Base-by-base conservation (phyloP, 1,140 invertebrate genomes). In the Hycleus cichorii region DNA sequence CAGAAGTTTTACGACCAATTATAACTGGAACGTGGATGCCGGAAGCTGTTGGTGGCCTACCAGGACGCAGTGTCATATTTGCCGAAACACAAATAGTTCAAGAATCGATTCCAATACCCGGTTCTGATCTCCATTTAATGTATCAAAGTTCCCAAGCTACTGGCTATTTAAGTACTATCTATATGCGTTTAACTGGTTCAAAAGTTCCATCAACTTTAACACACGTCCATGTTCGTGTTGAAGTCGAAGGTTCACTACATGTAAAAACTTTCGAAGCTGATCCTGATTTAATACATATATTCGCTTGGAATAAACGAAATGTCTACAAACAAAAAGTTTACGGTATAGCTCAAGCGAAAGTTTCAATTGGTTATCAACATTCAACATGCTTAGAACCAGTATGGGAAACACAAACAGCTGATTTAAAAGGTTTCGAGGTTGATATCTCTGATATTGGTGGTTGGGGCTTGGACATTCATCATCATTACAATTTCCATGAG, bases 401-500 rank as follows among this genome's bases (percentile, higher is more conserved):
- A 43, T 98, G 95, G 95, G 92, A 94, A 65, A 91, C 90, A 1
- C 89, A 94, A 72, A 95, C 92, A 6, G 91, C 92, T 2, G 92
- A 88, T 12, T 76, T 98, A 59, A 89, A 93, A 74, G 97, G 95
- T n/a, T 97, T 96, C 76, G 93, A 97, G 73, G 91, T 98, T 32
- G 92, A 95, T 63, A 96, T 97, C 56, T 95, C 95, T 0, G 93
- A 97, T 71, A 90, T 98, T 45, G 95, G 95, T 1, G 94, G 93
- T 8, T 98, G 95, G 96, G 95, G 95, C 54, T 76, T 99, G 12
- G 91, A 98, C 70, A 95, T 98, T 52, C 95, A 98, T 76, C 95
- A 98, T 74, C 93, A 96, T 73, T 97, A 98, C 76, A 98, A 98
- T 73, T 96, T 96, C 79, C 90, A 95, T 68, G 93, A 97, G 81